Evolutionary conservation across 2,888 invertebrate species (phyloP).

Genomic region (Drosophila engyochracea): DNA sequence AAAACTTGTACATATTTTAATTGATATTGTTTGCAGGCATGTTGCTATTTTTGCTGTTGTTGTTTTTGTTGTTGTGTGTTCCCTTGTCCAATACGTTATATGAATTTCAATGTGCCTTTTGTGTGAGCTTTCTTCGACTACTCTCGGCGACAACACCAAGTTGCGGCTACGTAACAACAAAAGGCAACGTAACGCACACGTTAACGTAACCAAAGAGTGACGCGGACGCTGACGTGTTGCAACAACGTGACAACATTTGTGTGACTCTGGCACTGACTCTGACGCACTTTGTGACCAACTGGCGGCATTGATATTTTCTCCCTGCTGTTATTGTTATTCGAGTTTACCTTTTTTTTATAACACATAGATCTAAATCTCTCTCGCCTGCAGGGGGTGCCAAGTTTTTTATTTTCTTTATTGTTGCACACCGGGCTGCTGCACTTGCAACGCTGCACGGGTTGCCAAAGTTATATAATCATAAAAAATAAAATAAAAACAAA

Average conservation of each 20-base stretch:
- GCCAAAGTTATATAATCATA: conserved; percentile 36
- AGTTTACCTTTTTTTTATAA: neutral
- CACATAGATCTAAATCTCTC: neutral
- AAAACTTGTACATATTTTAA: conserved; percentile 64
- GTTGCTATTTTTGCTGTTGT: neutral
- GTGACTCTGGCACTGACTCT: conserved; percentile 30
- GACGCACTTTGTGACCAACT: conserved; percentile 59
- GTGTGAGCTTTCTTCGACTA: conserved; percentile 77
- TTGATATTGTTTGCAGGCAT: conserved; percentile 63
- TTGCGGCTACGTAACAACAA: conserved; percentile 47
- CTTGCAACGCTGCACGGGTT: conserved; percentile 39
- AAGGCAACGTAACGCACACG: conserved; percentile 45
- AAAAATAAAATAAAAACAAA: conserved; percentile 6
- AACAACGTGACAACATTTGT: conserved; percentile 59
- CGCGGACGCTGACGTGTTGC: conserved; percentile 51
- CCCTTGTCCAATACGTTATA: conserved; percentile 46
- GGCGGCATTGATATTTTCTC: conserved; percentile 41
- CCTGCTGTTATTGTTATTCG: neutral
- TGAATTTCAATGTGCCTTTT: conserved; percentile 73
- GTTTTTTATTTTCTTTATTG: conserved; percentile 9
- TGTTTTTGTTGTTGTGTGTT: conserved; percentile 29
- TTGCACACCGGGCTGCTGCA: conserved; percentile 25
- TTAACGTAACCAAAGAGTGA: conserved; percentile 43
- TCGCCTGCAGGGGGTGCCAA: conserved; percentile 20
- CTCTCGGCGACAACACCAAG: conserved; percentile 8